These are phyloP conservation scores for Caenorhabditis angaria DNA, from an alignment of 2,888 invertebrate genomes.

Conservation along the genomic window DNA sequence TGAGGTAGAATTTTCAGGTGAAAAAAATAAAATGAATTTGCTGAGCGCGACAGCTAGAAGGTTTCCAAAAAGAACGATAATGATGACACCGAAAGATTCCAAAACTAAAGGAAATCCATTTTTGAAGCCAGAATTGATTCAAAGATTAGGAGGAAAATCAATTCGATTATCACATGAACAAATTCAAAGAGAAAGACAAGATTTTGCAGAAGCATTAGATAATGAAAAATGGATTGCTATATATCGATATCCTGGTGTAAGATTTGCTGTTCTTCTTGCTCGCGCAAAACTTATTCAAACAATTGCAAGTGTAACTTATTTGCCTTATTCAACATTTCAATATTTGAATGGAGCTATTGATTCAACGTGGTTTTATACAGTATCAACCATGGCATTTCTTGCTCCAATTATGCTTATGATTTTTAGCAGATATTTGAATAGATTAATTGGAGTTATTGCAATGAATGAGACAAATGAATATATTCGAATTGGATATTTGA, in stretches of 20 bases:
- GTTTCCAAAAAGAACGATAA: slow-evolving; percentile 3
- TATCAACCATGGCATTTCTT: slow-evolving; percentile 40
- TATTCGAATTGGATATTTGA: slow-evolving; percentile 56
- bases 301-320: slow-evolving; percentile 47
- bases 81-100: background rate
- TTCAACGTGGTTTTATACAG: slow-evolving; percentile 31
- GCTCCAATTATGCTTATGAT: slow-evolving; percentile 48
- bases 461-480: slow-evolving; percentile 50
- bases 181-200: slow-evolving; percentile 15
- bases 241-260: slow-evolving; percentile 59
- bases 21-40: slow-evolving; percentile 3
- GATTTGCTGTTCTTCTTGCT: slow-evolving; percentile 49
- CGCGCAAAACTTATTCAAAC: slow-evolving; percentile 60
- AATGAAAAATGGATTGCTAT: slow-evolving; percentile 48
- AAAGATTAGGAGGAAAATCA: slow-evolving; percentile 30
- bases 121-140: slow-evolving; percentile 7
- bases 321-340: slow-evolving; percentile 52
- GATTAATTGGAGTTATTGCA: slow-evolving; percentile 62
- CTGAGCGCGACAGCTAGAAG: background rate
- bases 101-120: slow-evolving; percentile 2
- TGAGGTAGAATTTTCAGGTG: background rate
- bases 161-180: slow-evolving; percentile 21
- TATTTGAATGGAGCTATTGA: slow-evolving; percentile 23
- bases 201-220: slow-evolving; percentile 19
- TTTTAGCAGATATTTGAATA: slow-evolving; percentile 58